Base-by-base conservation (phyloP, 2,888 invertebrate species). In the Abscondita cerata region DNA sequence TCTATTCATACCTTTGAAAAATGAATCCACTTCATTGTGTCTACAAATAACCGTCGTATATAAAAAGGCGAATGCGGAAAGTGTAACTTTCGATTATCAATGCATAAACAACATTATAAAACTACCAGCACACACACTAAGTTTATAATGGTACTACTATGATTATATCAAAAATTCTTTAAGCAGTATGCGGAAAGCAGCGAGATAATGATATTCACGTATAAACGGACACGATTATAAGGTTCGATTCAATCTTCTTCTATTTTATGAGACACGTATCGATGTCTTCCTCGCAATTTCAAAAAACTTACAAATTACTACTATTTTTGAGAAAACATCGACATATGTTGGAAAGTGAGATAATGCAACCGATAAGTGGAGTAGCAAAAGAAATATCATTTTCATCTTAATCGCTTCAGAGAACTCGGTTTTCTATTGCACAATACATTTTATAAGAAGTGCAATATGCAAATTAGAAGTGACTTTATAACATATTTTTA, bases 171-270 rank as follows among this genome's bases (percentile, higher is more conserved):
- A 51, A n/a, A 48, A 44, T 57, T 57, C 36, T 48, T 33, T n/a
- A 9, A 52, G 44, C 51, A 36, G 36, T 56, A 20, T 34, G 44
- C 36, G 54, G 59, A 56, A 55, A 46, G 58, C 54, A 59, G 38
- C 52, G 50, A 44, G 50, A 61, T 64, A 64, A 64, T 64, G 61
- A 64, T 58, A 53, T 58, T 61, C 64, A 64, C 52, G 64, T 58
- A 59, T 44, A 48, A 51, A 50, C 47, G 51, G 59, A 57, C 56
- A 56, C 46, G 65, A 59, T 60, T 62, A 62, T 65, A 59, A 65
- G 58, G 62, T 52, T 62, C 44, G 65, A 65, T 65, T 33, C 48
- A 41, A 62, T 62, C 62, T 59, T 62, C 52, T n/a, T 38, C 48
- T 3, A 47, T 4, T 62, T 62, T 62, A 57, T 47, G 53, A 48